phyloP scores from a whole-genome alignment of 2,888 invertebrate genomes.

The Andrena hattorfiana region DNA sequence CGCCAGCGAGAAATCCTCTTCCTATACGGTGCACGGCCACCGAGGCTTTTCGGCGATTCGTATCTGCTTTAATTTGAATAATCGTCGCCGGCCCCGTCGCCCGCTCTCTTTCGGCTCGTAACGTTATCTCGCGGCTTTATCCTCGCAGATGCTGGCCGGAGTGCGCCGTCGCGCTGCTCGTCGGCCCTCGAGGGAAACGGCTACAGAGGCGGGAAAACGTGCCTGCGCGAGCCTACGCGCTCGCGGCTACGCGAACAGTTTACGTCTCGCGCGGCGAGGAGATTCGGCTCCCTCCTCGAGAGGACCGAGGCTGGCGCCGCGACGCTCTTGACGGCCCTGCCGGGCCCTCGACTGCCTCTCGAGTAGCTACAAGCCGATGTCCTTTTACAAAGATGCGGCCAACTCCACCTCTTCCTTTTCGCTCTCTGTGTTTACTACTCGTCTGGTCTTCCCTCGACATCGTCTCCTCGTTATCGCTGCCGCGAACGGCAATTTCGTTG shows the following conservation, averaged over 20 bases:
- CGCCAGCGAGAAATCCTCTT: slow-evolving; percentile 18
- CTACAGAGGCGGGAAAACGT: neutral
- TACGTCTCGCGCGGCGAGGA: slow-evolving; percentile 54
- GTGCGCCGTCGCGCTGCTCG: neutral
- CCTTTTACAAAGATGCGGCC: slow-evolving; percentile 51
- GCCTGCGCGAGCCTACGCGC: neutral
- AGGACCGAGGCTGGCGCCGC: slow-evolving; percentile 64
- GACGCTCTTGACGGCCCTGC: slow-evolving; percentile 57
- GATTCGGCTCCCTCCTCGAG: slow-evolving; percentile 26
- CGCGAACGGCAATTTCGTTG: slow-evolving; percentile 68
- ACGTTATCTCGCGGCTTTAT: slow-evolving; percentile 39
- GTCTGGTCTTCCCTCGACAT: slow-evolving; percentile 58
- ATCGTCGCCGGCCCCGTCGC: slow-evolving; percentile 27
- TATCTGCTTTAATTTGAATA: slow-evolving; percentile 48
- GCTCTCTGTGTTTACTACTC: slow-evolving; percentile 44
- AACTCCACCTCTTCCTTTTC: slow-evolving; percentile 14
- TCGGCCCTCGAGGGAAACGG: neutral
- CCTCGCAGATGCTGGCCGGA: slow-evolving; percentile 27
- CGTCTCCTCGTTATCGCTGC: slow-evolving; percentile 73
- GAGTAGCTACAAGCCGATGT: slow-evolving; percentile 50
- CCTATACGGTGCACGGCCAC: neutral
- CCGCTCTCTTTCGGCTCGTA: slow-evolving; percentile 12
- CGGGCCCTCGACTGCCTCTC: slow-evolving; percentile 47
- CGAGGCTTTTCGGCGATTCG: slow-evolving; percentile 32
- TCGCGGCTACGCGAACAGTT: slow-evolving; percentile 24